These are phyloP conservation scores for Notarius lentiginosus DNA, from an alignment of 2,113 vertebrate species.

Conservation along the genomic window DNA sequence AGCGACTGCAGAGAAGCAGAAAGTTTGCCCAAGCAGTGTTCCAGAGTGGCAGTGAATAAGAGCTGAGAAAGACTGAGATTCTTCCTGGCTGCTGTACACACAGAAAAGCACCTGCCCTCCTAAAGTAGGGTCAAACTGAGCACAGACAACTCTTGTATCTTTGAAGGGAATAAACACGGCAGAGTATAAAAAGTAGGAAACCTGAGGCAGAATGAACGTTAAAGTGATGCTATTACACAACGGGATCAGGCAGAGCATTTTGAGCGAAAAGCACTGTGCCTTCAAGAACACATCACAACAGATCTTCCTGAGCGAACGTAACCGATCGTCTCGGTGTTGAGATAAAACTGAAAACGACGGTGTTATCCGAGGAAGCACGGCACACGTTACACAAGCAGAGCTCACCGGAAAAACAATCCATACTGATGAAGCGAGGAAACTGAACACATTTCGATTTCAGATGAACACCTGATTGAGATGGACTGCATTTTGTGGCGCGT, in stretches of 20 bases:
- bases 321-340: background rate
- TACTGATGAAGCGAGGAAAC: background rate
- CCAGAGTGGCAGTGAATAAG: background rate
- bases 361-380: background rate
- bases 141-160: slow-evolving; percentile 49
- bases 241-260: background rate
- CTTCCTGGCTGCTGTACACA: slow-evolving; percentile 11
- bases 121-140: slow-evolving; percentile 46
- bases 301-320: background rate
- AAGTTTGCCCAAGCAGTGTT: background rate
- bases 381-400: background rate
- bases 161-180: slow-evolving; percentile 26
- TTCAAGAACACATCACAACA: background rate
- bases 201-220: slow-evolving; percentile 10
- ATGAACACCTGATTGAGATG: background rate
- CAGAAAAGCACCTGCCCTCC: background rate
- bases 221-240: slow-evolving; percentile 22
- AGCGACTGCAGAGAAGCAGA: slow-evolving; percentile 6
- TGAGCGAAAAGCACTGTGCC: background rate
- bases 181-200: slow-evolving; percentile 11
- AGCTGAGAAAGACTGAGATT: slow-evolving; percentile 8
- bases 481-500: background rate
- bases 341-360: background rate
- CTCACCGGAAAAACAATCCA: background rate
- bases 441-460: background rate